Evolutionary conservation across 2,113 vertebrate species (phyloP).

Genomic region (Proteles cristata): DNA sequence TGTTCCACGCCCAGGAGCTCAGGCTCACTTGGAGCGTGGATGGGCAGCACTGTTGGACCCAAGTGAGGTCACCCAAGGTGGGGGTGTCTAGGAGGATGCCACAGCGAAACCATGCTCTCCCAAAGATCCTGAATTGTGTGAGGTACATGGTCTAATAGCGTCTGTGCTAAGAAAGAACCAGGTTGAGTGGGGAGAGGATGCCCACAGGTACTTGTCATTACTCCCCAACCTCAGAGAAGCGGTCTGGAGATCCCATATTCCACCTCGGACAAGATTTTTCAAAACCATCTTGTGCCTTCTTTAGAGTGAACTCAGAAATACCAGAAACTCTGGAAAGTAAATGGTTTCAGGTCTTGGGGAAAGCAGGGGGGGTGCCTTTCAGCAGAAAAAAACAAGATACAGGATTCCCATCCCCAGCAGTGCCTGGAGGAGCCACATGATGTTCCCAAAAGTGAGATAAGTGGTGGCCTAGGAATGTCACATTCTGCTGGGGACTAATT

Average conservation of each 20-base stretch:
- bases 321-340: neutral
- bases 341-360: neutral
- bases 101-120: neutral
- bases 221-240: accelerated
- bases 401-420: neutral
- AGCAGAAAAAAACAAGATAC: neutral
- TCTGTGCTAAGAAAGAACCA: neutral
- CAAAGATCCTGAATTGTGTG: neutral
- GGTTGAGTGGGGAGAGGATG: neutral
- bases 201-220: neutral
- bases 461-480: neutral
- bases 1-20: neutral
- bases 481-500: neutral
- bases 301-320: neutral
- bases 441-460: neutral
- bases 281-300: neutral
- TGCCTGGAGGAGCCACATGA: accelerated
- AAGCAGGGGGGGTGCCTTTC: neutral
- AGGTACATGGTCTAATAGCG: neutral
- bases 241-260: neutral
- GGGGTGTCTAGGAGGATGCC: neutral
- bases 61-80: too few species aligned
- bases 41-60: neutral
- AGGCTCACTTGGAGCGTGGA: neutral
- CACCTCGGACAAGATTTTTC: neutral